Evolutionary conservation across 2,797 vertebrate genomes (phyloP), one percentile per base, ranked within the genome.

Genomic region (Hylomyscus alleni): DNA sequence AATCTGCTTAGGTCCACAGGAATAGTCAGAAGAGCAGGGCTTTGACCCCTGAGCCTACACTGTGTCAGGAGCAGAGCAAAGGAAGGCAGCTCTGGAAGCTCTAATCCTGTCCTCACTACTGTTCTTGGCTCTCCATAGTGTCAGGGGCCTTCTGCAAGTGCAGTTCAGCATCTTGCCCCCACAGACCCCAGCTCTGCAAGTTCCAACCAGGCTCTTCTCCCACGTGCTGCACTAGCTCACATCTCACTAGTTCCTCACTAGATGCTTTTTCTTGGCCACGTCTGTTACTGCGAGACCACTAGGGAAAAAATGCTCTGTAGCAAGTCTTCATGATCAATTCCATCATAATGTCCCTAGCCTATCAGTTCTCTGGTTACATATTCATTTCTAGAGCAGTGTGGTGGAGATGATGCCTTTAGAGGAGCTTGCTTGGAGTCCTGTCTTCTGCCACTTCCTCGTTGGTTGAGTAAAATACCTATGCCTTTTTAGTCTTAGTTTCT

Each of bases 401-500:
- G 73, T 22, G 62, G 77, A 92, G 40, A n/a, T 37, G 20, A 31
- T 1, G 44, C 83, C 44, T 84, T 77, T 75, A 34, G 62, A 85
- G 83, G 60, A 76, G 37, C 37, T 47, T 69, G n/a, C 60, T 52
- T 80, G 15, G 52, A 72, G 80, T 75, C 78, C 34, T 26, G n/a
- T 22, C 56, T 83, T 31, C 72, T 93, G 81, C 29, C 62, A 47
- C 80, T 90, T 67, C 52, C 40, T 88, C 83, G 47, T 0, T 87
- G 73, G 84, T 0, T 75, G 24, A 90, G 29, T 84, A 93, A 94
- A 90, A 91, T 13, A 81, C 3, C 37, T 56, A 93, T 15, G 90
- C n/a, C 58, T 78, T 88, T 87, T 81, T 1, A 77, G 54, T n/a
- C 82, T 89, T 22, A 11, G 50, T 87, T 93, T 96, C 87, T 93